Conservation (phyloP, 2,888 invertebrate species). For the Eilema sororculum region DNA sequence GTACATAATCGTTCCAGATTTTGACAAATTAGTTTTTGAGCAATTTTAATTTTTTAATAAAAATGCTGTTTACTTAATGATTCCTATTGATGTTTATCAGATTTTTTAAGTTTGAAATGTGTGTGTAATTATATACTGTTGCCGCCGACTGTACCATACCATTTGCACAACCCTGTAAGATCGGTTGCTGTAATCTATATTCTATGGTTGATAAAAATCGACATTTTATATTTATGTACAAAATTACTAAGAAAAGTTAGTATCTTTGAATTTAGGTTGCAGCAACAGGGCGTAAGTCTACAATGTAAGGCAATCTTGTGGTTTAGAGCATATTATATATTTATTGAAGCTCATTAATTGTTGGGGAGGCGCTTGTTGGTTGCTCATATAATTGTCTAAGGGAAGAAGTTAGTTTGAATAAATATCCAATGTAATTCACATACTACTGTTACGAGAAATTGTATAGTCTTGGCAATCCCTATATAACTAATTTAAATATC, state of each 20-base stretch:
- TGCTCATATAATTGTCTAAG: constrained; percentile 35
- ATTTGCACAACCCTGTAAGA: constrained; percentile 51
- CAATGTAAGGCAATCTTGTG: not conserved
- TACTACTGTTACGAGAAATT: no score
- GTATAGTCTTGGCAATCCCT: not conserved
- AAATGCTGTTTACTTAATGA: no score
- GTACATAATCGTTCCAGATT: no score
- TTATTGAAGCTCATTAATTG: constrained; percentile 38
- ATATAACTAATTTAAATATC: not conserved
- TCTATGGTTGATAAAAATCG: not conserved
- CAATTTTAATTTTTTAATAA: no score
- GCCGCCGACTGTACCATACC: not conserved
- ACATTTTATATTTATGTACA: constrained; percentile 1
- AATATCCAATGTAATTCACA: constrained; percentile 32
- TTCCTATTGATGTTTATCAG: not conserved
- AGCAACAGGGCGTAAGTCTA: not conserved
- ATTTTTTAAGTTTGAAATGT: not conserved
- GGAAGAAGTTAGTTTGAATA: constrained; percentile 21
- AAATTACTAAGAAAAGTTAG: not conserved
- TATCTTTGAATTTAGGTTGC: constrained; percentile 3
- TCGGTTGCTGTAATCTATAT: constrained; percentile 15
- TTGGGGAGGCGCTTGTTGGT: constrained; percentile 35
- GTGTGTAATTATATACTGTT: not conserved
- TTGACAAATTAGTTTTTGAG: no score
- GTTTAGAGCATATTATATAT: constrained; percentile 8